phyloP scores from a whole-genome alignment of 2,888 invertebrate species.

The Coecobrya sp. region DNA sequence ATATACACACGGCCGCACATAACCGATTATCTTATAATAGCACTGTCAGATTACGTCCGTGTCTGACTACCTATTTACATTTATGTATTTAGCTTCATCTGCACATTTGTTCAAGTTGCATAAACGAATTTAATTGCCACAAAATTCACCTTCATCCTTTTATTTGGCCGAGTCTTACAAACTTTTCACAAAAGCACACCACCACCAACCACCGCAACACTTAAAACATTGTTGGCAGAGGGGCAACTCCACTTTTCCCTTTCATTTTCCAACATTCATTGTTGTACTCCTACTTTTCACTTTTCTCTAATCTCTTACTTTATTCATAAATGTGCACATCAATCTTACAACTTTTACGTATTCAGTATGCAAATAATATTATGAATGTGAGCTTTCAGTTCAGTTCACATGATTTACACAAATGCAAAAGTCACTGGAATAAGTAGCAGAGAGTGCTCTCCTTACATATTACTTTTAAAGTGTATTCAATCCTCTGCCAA shows the following conservation, averaged over 20 bases:
- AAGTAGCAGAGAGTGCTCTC: too few relatives aligned
- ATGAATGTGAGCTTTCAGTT: not conserved
- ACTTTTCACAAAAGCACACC: not conserved
- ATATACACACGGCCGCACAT: not conserved
- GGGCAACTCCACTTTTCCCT: not conserved
- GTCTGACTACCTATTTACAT: too few relatives aligned
- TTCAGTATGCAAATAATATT: not conserved
- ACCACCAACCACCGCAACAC: not conserved
- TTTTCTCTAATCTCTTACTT: not conserved
- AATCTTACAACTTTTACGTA: not conserved
- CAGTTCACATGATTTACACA: not conserved
- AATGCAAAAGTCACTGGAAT: not conserved
- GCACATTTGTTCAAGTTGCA: not conserved
- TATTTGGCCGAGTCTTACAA: not conserved
- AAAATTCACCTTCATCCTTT: not conserved
- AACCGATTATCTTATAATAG: not conserved
- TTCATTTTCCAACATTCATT: not conserved
- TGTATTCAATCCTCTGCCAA: too few relatives aligned
- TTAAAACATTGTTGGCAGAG: not conserved
- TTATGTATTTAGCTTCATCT: not conserved
- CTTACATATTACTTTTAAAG: too few relatives aligned
- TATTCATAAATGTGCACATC: not conserved
- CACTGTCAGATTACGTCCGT: too few relatives aligned
- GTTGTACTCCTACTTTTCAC: not conserved
- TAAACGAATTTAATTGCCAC: not conserved